Evolutionary conservation across 2,113 vertebrate species (phyloP), one percentile per base, ranked within the genome.

Genomic region (Vicugna pacos): DNA sequence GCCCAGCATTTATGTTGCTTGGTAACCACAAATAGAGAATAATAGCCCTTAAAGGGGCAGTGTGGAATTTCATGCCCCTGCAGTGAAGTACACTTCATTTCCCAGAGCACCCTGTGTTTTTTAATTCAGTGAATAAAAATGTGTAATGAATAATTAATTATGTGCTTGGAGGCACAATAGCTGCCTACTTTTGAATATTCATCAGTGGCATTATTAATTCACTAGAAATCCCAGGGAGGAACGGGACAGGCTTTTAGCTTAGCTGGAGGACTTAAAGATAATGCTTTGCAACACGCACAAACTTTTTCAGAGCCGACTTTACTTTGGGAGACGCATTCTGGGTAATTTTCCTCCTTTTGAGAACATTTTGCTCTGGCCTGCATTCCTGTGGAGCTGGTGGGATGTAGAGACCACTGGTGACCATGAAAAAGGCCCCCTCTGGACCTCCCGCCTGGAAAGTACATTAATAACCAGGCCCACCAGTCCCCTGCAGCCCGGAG

Each of bases 91-190:
- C 98, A 98, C 98, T 99, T 98, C 98, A 98, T 99, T 99, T 99
- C 99, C 99, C 99, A 98, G 98, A 99, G 99, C 98, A 98, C 98
- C 98, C 98, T 97, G 98, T 99, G 98, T 99, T 99, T 99, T 99
- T 99, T 99, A 99, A 99, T 99, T 99, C 99, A 98, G 98, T 98
- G 99, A 99, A 99, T 99, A 99, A 99, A 99, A 99, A 99, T 99
- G 99, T 98, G 98, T 98, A 99, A 99, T 99, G 99, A 99, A 99
- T 99, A 99, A 99, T 99, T 99, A 99, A 99, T 99, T 99, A 98
- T 98, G 98, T 98, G 99, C 99, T 99, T 99, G 98, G 98, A 99
- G 99, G 98, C 99, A 99, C 99, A 99, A 99, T 99, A 99, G 99
- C 98, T 98, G 98, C 98, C 99, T 99, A 98, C 99, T 99, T 99